Base-by-base conservation (phyloP, 2,888 invertebrate species). In the Pediacus dermestoides region DNA sequence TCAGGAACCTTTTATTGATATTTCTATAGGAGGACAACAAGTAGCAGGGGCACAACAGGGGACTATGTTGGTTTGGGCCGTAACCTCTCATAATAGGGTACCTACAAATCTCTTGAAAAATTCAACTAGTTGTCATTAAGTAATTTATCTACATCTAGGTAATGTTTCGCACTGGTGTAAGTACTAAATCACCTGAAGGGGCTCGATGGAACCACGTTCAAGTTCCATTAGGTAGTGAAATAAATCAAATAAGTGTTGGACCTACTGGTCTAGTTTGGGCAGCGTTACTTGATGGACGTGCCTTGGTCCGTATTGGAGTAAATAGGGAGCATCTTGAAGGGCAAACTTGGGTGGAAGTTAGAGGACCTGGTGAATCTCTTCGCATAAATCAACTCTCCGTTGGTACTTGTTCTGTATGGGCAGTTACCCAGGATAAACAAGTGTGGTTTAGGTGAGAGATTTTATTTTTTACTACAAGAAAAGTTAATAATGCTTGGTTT, bases 371-470 rank as follows among this genome's bases (percentile, higher is more conserved):
- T 16, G 77, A 76, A 58, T 79, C 79, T 53, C 74, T 85, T 33
- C 82, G 82, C 61, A 76, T 92, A 22, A 66, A 74, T 15, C 87
- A 88, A 60, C 74, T 93, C 6, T 83, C 88, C 33, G 87, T 93
- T 13, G 94, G 94, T 1, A 77, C 76, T 34, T 82, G 85, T 71
- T 78, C 85, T 1, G 76, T 79, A 11, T 86, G 86, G 85, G 89
- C 87, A 40, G 75, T 92, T 2, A 87, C 88, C 30, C 81, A 85
- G 50, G 87, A 90, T 60, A 80, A 84, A 40, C 80, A 82, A 61
- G 85, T 91, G 2, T 93, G 92, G 91, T 93, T 91, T 63, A 75
- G 92, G 52, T 85, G 88, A 68, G 80, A 78, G n/a, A n/a, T n/a
- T n/a, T n/a, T n/a, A n/a, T n/a, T n/a, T n/a, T n/a, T n/a, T n/a